Conservation (phyloP, 2,797 vertebrate species). For the Chaetophractus vellerosus region DNA sequence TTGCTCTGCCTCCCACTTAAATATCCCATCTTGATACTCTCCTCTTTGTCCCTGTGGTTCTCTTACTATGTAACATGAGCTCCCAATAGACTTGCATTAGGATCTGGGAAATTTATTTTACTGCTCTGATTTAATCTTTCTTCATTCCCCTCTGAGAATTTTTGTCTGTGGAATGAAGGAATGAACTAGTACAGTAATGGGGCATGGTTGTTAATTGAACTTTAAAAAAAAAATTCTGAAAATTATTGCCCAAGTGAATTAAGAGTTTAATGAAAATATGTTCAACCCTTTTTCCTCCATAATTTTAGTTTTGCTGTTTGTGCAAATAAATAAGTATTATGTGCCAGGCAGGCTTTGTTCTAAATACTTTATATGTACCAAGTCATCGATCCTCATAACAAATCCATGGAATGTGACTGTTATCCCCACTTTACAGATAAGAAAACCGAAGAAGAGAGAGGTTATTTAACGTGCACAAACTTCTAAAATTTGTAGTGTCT, state of each 20-base stretch:
- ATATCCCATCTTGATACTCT: background rate
- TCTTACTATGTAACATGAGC: too few relatives aligned
- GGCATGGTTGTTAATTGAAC: background rate
- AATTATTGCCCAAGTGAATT: background rate
- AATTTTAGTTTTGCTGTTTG: background rate
- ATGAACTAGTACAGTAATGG: background rate
- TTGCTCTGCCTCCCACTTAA: background rate
- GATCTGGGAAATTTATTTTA: background rate
- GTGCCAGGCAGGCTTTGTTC: background rate
- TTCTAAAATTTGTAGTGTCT: background rate
- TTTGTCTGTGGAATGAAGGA: slow-evolving; percentile 10
- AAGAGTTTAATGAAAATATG: slow-evolving; percentile 2
- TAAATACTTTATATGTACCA: background rate
- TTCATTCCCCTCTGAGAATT: background rate
- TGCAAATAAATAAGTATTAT: background rate
- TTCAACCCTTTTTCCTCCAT: background rate
- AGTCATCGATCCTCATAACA: background rate
- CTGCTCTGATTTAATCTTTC: background rate
- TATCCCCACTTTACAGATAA: background rate
- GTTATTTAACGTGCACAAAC: background rate
- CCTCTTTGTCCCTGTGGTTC: background rate
- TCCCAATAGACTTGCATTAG: background rate
- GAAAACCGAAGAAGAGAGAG: background rate
- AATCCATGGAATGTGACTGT: background rate
- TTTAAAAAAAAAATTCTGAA: background rate